Percentiles rank a stretch among this genome's conserved stretches.
phyloP scores from a whole-genome alignment of 2,888 invertebrate genomes.

The Agapostemon virescens region DNA sequence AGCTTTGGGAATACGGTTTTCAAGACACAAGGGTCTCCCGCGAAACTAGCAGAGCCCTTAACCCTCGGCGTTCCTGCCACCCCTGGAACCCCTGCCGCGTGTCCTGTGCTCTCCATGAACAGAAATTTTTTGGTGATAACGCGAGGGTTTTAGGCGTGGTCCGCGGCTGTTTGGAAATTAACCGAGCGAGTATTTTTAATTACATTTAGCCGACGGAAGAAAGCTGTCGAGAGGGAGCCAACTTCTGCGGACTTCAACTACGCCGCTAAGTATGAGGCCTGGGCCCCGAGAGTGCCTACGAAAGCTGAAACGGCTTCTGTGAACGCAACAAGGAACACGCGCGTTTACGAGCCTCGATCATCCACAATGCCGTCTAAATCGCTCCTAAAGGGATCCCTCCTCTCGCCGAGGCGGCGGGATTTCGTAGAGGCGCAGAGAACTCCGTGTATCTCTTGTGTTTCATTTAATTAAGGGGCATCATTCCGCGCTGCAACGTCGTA shows the following conservation, averaged over 20 bases:
- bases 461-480: slow-evolving; percentile 36
- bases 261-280: slow-evolving; percentile 39
- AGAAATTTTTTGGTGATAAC: slow-evolving; percentile 52
- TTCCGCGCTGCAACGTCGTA: background rate
- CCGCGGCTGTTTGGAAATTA: slow-evolving; percentile 60
- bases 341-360: slow-evolving; percentile 34
- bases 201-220: slow-evolving; percentile 50
- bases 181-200: slow-evolving; percentile 70
- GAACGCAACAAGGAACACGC: slow-evolving; percentile 16
- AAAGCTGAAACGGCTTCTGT: slow-evolving; percentile 42
- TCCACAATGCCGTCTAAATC: slow-evolving; percentile 35
- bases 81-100: no score
- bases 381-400: slow-evolving; percentile 11
- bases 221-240: slow-evolving; percentile 36
- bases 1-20: background rate
- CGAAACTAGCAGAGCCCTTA: background rate
- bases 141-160: background rate
- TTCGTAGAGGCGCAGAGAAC: background rate
- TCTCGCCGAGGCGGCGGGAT: background rate
- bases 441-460: slow-evolving; percentile 25
- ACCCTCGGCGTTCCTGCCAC: background rate
- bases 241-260: slow-evolving; percentile 32
- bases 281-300: slow-evolving; percentile 29
- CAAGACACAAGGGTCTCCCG: background rate
- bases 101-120: slow-evolving; percentile 25